Evolutionary conservation across 2,113 vertebrate genomes (phyloP).

Genomic region (Cisticola juncidis): DNA sequence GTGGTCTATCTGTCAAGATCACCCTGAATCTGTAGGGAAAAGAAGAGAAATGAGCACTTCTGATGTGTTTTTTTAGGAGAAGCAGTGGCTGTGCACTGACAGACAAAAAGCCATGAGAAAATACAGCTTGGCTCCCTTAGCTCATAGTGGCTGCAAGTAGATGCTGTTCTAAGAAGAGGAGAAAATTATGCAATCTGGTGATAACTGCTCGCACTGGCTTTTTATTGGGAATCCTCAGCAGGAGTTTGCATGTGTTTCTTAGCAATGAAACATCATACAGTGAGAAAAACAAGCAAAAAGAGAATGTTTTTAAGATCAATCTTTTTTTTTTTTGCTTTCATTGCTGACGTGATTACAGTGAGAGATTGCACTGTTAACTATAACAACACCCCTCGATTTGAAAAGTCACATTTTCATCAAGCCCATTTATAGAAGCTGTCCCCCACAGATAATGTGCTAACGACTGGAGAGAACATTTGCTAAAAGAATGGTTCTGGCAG

Average conservation of each 20-base stretch:
- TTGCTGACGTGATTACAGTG: background rate
- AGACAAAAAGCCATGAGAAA: background rate
- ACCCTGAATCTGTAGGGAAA: background rate
- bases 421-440: slow-evolving; percentile 18
- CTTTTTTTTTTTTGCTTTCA: background rate
- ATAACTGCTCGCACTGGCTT: background rate
- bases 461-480: slow-evolving; percentile 37
- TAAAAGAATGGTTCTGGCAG: background rate
- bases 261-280: slow-evolving; percentile 21
- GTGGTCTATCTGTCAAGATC: slow-evolving; percentile 4
- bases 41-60: background rate
- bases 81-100: background rate
- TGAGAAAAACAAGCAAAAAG: slow-evolving; percentile 37
- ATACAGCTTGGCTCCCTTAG: background rate
- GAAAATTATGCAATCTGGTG: slow-evolving; percentile 38
- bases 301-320: slow-evolving; percentile 38
- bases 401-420: slow-evolving; percentile 41
- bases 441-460: slow-evolving; percentile 17
- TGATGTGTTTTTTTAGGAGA: background rate
- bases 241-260: slow-evolving; percentile 28
- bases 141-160: background rate
- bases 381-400: background rate
- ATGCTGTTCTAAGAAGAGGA: slow-evolving; percentile 1
- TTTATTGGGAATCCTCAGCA: slow-evolving; percentile 42
- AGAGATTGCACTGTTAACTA: background rate